Base-by-base conservation (phyloP, 2,888 invertebrate species). In the Lasioglossum figueresi region DNA sequence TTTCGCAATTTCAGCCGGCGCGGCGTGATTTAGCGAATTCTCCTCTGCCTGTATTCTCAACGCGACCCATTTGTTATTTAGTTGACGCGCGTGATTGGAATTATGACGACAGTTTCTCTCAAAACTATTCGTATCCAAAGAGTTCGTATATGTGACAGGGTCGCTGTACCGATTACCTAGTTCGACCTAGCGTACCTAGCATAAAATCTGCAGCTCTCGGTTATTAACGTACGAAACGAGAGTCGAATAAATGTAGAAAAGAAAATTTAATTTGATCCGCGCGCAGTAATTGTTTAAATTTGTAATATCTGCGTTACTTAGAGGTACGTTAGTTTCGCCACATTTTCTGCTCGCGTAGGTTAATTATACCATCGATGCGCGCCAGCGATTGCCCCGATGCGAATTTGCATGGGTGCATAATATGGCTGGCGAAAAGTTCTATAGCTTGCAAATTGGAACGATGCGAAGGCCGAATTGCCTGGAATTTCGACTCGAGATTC, bases 401-500 rank as follows among this genome's bases (percentile, higher is more conserved):
- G 27, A 1, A 59, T 59, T 27, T 56, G 56, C 56, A n/a, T 56
- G 12, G n/a, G n/a, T n/a, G n/a, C 4, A n/a, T 56, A 56, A 56
- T n/a, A 56, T 12, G 12, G 56, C 56, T 10, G 10, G 2, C n/a
- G 56, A 56, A 56, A n/a, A 56, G n/a, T 56, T 59, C 4, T 59
- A 14, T 14, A 27, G 56, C 27, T 4, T 12, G n/a, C 56, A 59
- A 59, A 59, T 59, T 59, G 27, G 27, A 59, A 27, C 56, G 27
- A n/a, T 59, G 27, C 4, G 27, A 59, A 59, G 31, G 63, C 63
- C 31, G 31, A 63, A 63, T 63, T 63, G 16, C 8, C 59, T 12
- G 76, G 37, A 83, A 10, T 73, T 37, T 45, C 59, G 70, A 48
- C 43, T 66, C 43, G 48, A 45, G 70, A 83, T 78, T 83, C 77